Percentiles rank a stretch among this genome's conserved stretches.
Evolutionary conservation across 2,888 invertebrate genomes (phyloP).

Genomic region (Troides helena): DNA sequence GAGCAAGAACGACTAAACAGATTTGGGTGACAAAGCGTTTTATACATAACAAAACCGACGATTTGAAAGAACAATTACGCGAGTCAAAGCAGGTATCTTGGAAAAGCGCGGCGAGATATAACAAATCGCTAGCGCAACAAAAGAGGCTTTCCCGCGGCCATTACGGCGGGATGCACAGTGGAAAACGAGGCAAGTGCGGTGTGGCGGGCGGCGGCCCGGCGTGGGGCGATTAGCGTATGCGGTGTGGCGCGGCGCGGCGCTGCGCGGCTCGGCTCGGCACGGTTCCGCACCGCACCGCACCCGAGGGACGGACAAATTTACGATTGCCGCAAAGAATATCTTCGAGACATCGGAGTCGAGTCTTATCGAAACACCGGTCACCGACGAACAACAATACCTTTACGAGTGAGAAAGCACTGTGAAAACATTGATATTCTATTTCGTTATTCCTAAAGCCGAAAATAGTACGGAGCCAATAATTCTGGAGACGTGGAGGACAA

Average conservation of each 20-base stretch:
- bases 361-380: constrained; percentile 65
- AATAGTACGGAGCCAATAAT: constrained; percentile 56
- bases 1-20: constrained; percentile 63
- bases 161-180: constrained; percentile 68
- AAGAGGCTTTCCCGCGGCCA: constrained; percentile 78
- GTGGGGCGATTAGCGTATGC: constrained; percentile 69
- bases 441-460: constrained; percentile 16
- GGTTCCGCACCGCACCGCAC: constrained; percentile 40
- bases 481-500: constrained; percentile 51
- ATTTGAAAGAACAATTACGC: constrained; percentile 78
- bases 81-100: constrained; percentile 74
- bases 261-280: constrained; percentile 59
- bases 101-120: constrained; percentile 74
- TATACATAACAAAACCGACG: constrained; percentile 71
- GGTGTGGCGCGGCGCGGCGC: constrained; percentile 55
- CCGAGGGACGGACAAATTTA: constrained; percentile 62
- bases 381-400: constrained; percentile 38
- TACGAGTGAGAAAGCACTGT: background rate
- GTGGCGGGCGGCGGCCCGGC: constrained; percentile 49
- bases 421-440: constrained; percentile 22
- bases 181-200: constrained; percentile 47
- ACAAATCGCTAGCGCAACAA: constrained; percentile 76
- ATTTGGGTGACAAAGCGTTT: constrained; percentile 77
- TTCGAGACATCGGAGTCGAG: constrained; percentile 55
- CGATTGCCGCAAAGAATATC: constrained; percentile 76